These are phyloP conservation scores for Norana najaformis DNA, from an alignment of 2,888 invertebrate species.

Conservation along the genomic window DNA sequence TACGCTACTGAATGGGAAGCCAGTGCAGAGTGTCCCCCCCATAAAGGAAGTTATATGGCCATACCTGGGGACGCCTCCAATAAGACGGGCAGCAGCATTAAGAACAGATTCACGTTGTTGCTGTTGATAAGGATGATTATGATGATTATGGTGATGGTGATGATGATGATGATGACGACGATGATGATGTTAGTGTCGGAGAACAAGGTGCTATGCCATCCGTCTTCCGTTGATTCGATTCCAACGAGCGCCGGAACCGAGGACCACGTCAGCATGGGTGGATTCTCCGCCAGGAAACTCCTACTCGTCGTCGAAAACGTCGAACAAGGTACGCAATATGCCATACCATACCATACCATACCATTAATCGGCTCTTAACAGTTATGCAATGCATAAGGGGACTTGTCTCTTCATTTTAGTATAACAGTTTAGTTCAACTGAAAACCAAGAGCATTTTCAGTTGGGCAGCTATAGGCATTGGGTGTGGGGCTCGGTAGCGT, in stretches of 20 bases:
- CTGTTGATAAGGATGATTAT: slow-evolving; percentile 21
- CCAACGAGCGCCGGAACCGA: slow-evolving; percentile 73
- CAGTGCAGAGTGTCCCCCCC: no score
- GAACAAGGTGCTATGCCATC: slow-evolving; percentile 73
- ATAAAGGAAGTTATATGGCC: no score
- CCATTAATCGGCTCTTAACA: not conserved
- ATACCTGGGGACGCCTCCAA: no score
- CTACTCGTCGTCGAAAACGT: slow-evolving; percentile 67
- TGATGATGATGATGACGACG: slow-evolving; percentile 36
- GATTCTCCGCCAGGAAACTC: slow-evolving; percentile 71
- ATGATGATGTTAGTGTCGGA: slow-evolving; percentile 66
- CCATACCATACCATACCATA: no score
- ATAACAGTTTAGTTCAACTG: no score
- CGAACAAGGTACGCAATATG: slow-evolving; percentile 63
- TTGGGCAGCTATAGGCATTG: no score
- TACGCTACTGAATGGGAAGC: no score
- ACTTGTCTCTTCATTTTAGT: not conserved
- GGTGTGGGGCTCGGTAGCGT: no score
- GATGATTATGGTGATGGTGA: slow-evolving; percentile 32
- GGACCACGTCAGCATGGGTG: slow-evolving; percentile 75
- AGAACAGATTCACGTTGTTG: not conserved
- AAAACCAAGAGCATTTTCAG: no score
- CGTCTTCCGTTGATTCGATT: slow-evolving; percentile 71
- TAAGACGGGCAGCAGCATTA: no score
- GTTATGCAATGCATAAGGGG: not conserved